Conservation (phyloP, 2,797 vertebrate species). For the Varecia variegata region DNA sequence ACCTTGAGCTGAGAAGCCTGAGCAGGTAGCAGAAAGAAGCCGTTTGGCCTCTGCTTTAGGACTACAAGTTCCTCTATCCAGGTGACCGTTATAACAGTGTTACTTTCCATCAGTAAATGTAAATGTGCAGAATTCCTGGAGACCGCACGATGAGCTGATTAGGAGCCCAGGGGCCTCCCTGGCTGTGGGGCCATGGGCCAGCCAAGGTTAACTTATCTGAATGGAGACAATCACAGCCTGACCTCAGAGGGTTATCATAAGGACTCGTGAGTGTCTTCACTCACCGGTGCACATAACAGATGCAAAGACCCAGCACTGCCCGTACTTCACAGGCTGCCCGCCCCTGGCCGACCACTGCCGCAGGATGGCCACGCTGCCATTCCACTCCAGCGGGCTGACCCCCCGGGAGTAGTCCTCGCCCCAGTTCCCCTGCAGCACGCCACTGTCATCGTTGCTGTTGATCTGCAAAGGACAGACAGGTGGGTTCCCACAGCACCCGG, state of each 20-base stretch:
- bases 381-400: slow-evolving; percentile 89
- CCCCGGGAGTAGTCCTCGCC: slow-evolving; percentile 87
- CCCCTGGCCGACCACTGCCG: slow-evolving; percentile 88
- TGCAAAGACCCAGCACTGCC: slow-evolving; percentile 98
- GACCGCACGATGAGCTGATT: neutral
- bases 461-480: slow-evolving; percentile 84
- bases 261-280: neutral
- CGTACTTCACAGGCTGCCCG: slow-evolving; percentile 89
- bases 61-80: neutral
- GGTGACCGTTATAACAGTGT: neutral
- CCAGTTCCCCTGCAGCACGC: slow-evolving; percentile 92
- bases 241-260: neutral
- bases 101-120: neutral
- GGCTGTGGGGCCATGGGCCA: neutral
- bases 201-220: neutral
- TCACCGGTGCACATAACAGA: slow-evolving; percentile 94
- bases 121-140: neutral
- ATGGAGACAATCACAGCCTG: neutral
- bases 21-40: neutral
- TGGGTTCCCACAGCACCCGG: neutral
- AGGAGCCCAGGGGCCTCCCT: neutral
- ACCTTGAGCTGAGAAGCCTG: neutral
- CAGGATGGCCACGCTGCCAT: slow-evolving; percentile 92
- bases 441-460: slow-evolving; percentile 91
- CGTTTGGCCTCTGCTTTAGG: neutral